phyloP scores from a whole-genome alignment of 2,113 vertebrate genomes.

The Takifugu bimaculatus region DNA sequence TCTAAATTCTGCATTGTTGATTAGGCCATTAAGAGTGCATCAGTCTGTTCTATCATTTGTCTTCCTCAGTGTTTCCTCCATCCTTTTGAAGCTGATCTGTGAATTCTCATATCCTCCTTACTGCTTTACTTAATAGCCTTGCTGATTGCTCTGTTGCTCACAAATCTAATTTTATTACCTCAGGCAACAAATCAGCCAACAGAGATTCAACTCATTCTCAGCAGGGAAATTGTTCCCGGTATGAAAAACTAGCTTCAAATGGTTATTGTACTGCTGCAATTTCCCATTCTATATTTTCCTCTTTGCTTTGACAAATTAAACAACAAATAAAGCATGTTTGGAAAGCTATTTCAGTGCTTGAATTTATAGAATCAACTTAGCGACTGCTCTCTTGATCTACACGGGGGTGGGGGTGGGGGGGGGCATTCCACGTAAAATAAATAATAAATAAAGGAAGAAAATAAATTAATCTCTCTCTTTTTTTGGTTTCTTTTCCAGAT shows the following conservation, averaged over 20 bases:
- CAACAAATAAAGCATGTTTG: slow-evolving; percentile 43
- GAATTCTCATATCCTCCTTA: slow-evolving; percentile 49
- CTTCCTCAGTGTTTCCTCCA: slow-evolving; percentile 20
- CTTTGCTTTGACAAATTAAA: slow-evolving; percentile 39
- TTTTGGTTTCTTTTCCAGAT: slow-evolving; percentile 38
- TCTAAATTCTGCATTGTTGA: slow-evolving; percentile 29
- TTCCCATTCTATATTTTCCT: slow-evolving; percentile 30
- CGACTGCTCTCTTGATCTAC: slow-evolving; percentile 36
- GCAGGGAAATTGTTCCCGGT: slow-evolving; percentile 36
- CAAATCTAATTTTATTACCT: slow-evolving; percentile 64
- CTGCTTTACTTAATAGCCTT: slow-evolving; percentile 57
- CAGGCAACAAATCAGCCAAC: slow-evolving; percentile 54
- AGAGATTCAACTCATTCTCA: slow-evolving; percentile 40
- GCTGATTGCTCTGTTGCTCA: slow-evolving; percentile 51
- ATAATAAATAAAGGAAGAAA: neutral
- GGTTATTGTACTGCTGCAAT: slow-evolving; percentile 26
- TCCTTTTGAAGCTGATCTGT: slow-evolving; percentile 21
- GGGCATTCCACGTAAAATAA: too few species aligned
- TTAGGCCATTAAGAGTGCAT: slow-evolving; percentile 31
- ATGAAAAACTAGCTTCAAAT: slow-evolving; percentile 56
- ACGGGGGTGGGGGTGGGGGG: slow-evolving; percentile 3
- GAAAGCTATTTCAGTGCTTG: slow-evolving; percentile 35
- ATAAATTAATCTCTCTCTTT: slow-evolving; percentile 45
- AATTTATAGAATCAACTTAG: slow-evolving; percentile 42
- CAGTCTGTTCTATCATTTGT: slow-evolving; percentile 39